Conservation (phyloP, 2,888 invertebrate species). For the Pseudoips prasinana region DNA sequence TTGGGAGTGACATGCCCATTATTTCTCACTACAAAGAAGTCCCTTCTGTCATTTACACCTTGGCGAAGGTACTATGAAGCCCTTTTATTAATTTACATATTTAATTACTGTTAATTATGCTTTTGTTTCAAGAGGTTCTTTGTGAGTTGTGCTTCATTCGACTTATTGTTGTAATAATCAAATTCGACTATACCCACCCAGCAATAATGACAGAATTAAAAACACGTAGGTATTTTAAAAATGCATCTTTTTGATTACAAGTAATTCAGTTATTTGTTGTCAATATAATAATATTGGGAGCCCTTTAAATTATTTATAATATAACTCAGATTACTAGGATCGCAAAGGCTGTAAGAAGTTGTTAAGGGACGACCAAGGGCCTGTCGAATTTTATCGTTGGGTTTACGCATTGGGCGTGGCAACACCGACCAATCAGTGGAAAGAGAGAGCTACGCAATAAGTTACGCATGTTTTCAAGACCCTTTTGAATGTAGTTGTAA, state of each 20-base stretch:
- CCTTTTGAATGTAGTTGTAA: slow-evolving; percentile 41
- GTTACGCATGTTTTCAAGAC: slow-evolving; percentile 51
- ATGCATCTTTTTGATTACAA: slow-evolving; percentile 4
- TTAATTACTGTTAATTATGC: slow-evolving; percentile 57
- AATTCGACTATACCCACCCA: too few species aligned
- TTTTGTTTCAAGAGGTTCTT: slow-evolving; percentile 4
- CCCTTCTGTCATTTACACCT: slow-evolving; percentile 74
- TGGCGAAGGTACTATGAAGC: slow-evolving; percentile 31
- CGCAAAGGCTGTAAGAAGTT: slow-evolving; percentile 62
- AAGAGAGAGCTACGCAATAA: slow-evolving; percentile 68
- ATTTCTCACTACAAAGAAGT: slow-evolving; percentile 69
- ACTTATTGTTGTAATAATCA: too few species aligned
- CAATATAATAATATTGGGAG: slow-evolving; percentile 58
- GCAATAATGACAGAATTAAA: too few species aligned
- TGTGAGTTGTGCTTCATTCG: too few species aligned
- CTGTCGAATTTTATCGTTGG: slow-evolving; percentile 68
- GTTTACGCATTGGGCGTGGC: slow-evolving; percentile 76
- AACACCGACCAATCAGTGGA: slow-evolving; percentile 62
- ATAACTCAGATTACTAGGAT: slow-evolving; percentile 77
- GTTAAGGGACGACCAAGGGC: slow-evolving; percentile 71
- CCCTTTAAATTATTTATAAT: slow-evolving; percentile 83
- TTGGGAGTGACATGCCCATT: slow-evolving; percentile 83
- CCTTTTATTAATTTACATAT: slow-evolving; percentile 43
- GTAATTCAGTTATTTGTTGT: slow-evolving; percentile 44
- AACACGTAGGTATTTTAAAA: too few species aligned